Base-by-base conservation (phyloP, 1,140 invertebrate species). In the Papilio dardanus region DNA sequence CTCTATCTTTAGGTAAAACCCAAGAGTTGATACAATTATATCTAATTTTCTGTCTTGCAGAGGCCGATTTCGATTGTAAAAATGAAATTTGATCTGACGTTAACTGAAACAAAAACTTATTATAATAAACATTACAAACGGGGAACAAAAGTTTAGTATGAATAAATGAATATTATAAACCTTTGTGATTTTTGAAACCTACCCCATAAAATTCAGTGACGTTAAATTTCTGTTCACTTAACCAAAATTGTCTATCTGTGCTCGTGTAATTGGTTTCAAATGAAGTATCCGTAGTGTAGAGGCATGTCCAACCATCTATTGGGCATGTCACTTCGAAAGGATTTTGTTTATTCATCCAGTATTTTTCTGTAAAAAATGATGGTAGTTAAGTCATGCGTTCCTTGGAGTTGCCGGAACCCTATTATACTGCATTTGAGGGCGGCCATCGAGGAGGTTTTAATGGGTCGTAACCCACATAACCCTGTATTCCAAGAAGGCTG, bases 21-120 rank as follows among this genome's bases (percentile, higher is more conserved):
- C 42, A 30, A 35, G 76, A 78, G 21, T 78, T 74, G 1, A 12
- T 3, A n/a, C 75, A 75, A 33, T 81, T 74, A 12, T 77, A 77
- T 58, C 68, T 75, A 14, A 81, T 31, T 7, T 62, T 78, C 31
- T 75, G 77, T 10, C 35, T 75, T 5, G 37, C 75, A 14, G 28
- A 74, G 0, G 33, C 19, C n/a, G 79, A 67, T 4, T 28, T 40
- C 37, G 19, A 4, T 71, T 77, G 75, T 19, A 81, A 40, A 77
- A 76, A 81, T 4, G 2, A 24, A n/a, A 81, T 54, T 75, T 79
- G 75, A 50, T 65, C 42, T 12, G 28, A 12, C 6, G 62, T 40
- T 42, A 78, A 16, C 79, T 80, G 71, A 35, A 80, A 80, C 19
- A 24, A 33, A 69, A 69, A 62, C 28, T 37, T 31, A 50, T 6